A percentile compares a stretch with the other conserved stretches of the same genome.
These are phyloP conservation scores for Sphinx pinastri DNA, from an alignment of 2,888 invertebrate species.

Conservation along the genomic window DNA sequence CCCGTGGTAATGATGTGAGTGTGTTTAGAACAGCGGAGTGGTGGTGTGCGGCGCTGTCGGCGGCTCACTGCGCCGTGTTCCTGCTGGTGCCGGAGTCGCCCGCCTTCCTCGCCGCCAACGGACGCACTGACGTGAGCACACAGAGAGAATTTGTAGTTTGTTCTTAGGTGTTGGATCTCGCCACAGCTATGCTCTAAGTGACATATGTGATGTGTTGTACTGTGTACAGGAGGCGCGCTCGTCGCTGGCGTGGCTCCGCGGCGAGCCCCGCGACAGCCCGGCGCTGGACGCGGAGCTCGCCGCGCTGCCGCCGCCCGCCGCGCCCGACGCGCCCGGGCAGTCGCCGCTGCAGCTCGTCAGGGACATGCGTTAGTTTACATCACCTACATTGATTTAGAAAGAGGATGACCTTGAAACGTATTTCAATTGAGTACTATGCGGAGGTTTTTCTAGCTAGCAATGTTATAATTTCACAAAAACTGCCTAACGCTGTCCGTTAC, in stretches of 20 bases:
- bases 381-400: too few relatives aligned
- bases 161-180: too few relatives aligned
- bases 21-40: slow-evolving; percentile 54
- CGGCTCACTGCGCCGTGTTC: slow-evolving; percentile 55
- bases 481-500: too few relatives aligned
- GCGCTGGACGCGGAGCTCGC: slow-evolving; percentile 48
- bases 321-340: slow-evolving; percentile 28
- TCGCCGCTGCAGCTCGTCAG: slow-evolving; percentile 48
- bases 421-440: too few relatives aligned
- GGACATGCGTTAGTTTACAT: slow-evolving; percentile 54
- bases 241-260: slow-evolving; percentile 62
- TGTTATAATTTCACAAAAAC: too few relatives aligned
- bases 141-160: too few relatives aligned
- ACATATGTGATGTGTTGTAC: too few relatives aligned
- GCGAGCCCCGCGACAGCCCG: slow-evolving; percentile 38
- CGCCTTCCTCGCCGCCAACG: slow-evolving; percentile 62
- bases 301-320: slow-evolving; percentile 51
- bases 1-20: neutral
- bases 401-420: too few relatives aligned
- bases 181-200: too few relatives aligned
- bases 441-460: too few relatives aligned
- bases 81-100: slow-evolving; percentile 67
- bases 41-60: slow-evolving; percentile 57
- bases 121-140: slow-evolving; percentile 48
- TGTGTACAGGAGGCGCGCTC: slow-evolving; percentile 53